Evolutionary conservation across 1,140 invertebrate species (phyloP).

Genomic region (Orius insidiosus): DNA sequence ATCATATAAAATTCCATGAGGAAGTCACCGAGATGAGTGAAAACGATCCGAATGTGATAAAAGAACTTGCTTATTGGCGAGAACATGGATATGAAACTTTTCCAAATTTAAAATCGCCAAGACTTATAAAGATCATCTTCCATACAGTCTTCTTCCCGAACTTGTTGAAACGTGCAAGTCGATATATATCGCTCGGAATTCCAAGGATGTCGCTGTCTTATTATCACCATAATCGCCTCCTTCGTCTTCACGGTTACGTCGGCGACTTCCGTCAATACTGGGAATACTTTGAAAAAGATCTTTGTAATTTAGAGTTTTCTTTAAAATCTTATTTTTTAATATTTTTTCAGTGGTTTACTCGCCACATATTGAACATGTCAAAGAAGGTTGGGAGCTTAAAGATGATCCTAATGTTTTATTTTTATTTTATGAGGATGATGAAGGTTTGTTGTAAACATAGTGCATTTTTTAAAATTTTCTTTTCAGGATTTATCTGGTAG

Average conservation of each 20-base stretch:
- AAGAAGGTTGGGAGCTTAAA: constrained; percentile 47
- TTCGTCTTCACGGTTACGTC: constrained; percentile 48
- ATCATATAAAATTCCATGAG: constrained; percentile 36
- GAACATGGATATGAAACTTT: constrained; percentile 32
- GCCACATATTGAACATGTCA: constrained; percentile 54
- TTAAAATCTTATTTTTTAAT: too few species aligned
- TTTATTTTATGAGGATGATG: constrained; percentile 63
- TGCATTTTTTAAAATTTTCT: constrained; percentile 2
- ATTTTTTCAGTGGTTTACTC: constrained; percentile 35
- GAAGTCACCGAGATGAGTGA: constrained; percentile 35
- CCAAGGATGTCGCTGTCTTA: constrained; percentile 72
- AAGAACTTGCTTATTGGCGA: constrained; percentile 31
- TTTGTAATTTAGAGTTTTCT: constrained; percentile 31
- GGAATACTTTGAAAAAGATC: constrained; percentile 51
- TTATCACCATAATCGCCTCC: constrained; percentile 54
- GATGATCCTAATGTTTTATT: constrained; percentile 53
- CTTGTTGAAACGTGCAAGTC: constrained; percentile 36
- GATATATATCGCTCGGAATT: constrained; percentile 61
- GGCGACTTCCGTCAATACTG: constrained; percentile 58
- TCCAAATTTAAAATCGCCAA: constrained; percentile 26
- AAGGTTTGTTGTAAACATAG: background rate
- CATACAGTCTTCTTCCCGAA: constrained; percentile 44
- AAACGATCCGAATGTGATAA: constrained; percentile 19
- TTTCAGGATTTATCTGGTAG: constrained; percentile 37
- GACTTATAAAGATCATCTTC: constrained; percentile 44